Base-by-base conservation (phyloP, 2,888 invertebrate genomes). In the Lasioglossum marginatum region DNA sequence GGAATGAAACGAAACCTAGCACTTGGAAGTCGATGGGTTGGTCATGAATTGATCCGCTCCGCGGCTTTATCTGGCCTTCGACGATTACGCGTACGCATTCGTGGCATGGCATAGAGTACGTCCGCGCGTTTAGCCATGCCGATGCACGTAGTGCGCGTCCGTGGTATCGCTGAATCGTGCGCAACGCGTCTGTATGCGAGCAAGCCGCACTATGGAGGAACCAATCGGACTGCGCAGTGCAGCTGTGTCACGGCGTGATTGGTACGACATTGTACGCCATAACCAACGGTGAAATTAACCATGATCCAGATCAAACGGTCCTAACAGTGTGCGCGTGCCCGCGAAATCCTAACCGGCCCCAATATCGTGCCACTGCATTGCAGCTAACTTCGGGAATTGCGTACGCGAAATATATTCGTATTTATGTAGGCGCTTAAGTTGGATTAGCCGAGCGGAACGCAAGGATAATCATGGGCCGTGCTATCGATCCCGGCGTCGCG, bases 271-370 rank as follows among this genome's bases (percentile, higher is more conserved):
- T 91, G 88, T 91, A 85, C 89, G 82, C 87, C 86, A 89, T 84
- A 87, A 88, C 89, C 87, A 75, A 82, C 85, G 88, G 83, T 85
- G 89, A 91, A 91, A 91, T 91, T 91, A 91, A 89, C 90, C 89
- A 86, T 89, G 89, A 87, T 89, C 90, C 85, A 78, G 85, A 91
- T 91, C 87, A 88, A 91, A 91, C 88, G 90, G 81, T 87, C 80
- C 75, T 76, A 86, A 87, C 88, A 81, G 85, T 72, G 83, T 45
- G 71, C 86, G 87, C 89, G 84, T 86, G 78, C 87, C 79, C 75
- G 76, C 81, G 81, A 89, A 89, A 88, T 87, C 83, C 83, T 70
- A 16, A 66, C 75, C 37, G 66, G 63, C 4, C 45, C 27, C 57
- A 12, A 79, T 77, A 89, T 87, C 86, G 79, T 75, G 74, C 74